phyloP scores from a whole-genome alignment of 1,140 invertebrate species.

The Pristionchus pacificus region DNA sequence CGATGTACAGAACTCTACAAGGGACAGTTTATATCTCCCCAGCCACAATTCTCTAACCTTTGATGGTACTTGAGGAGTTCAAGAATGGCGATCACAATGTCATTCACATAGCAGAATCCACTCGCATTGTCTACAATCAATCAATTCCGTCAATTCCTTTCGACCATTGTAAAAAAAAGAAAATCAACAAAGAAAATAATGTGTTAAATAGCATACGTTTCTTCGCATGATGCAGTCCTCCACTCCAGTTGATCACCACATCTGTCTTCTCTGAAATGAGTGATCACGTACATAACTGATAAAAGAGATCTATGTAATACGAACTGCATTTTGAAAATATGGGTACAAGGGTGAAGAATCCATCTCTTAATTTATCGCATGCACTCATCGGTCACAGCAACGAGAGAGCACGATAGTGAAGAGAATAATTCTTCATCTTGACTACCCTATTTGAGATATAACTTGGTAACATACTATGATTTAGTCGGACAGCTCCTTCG shows the following conservation, averaged over 20 bases:
- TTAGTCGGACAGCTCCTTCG: slow-evolving; percentile 80
- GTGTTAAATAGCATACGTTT: slow-evolving; percentile 64
- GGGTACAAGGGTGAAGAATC: too few relatives aligned
- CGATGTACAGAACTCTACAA: slow-evolving; percentile 91
- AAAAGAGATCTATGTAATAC: too few relatives aligned
- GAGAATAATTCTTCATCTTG: too few relatives aligned
- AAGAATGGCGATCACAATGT: slow-evolving; percentile 85
- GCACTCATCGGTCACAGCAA: too few relatives aligned
- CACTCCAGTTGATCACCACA: slow-evolving; percentile 98
- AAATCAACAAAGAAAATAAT: too few relatives aligned
- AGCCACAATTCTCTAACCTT: background rate
- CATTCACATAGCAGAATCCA: slow-evolving; percentile 95
- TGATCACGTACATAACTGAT: too few relatives aligned
- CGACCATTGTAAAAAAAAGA: too few relatives aligned
- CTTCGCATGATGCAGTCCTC: slow-evolving; percentile 97
- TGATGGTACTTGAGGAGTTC: slow-evolving; percentile 74
- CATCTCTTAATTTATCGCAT: too few relatives aligned
- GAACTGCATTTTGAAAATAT: too few relatives aligned
- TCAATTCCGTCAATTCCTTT: too few relatives aligned
- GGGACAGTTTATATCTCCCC: slow-evolving; percentile 61
- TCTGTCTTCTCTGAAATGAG: slow-evolving; percentile 67
- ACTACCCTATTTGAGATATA: background rate
- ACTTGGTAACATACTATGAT: slow-evolving; percentile 64
- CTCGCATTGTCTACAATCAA: slow-evolving; percentile 69
- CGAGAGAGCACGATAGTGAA: too few relatives aligned